Evolutionary conservation across 1,140 invertebrate species (phyloP).

Genomic region (Bombyx mandarina): DNA sequence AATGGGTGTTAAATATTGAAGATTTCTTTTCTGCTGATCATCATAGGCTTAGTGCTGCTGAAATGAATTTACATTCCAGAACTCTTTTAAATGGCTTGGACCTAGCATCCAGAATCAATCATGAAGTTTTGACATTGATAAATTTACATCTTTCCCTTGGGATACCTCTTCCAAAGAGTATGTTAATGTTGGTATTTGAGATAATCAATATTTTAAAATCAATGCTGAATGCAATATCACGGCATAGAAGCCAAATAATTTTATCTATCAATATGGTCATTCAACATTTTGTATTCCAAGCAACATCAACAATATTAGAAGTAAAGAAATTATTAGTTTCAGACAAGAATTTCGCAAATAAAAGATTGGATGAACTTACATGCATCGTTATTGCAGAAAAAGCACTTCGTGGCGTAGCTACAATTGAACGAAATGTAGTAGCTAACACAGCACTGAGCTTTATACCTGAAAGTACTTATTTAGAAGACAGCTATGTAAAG

Average conservation of each 20-base stretch:
- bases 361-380: slow-evolving; percentile 74
- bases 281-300: slow-evolving; percentile 79
- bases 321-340: slow-evolving; percentile 64
- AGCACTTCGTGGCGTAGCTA: slow-evolving; percentile 79
- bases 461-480: slow-evolving; percentile 71
- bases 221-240: slow-evolving; percentile 76
- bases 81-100: slow-evolving; percentile 78
- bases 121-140: slow-evolving; percentile 78
- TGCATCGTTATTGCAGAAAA: slow-evolving; percentile 81
- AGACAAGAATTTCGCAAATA: slow-evolving; percentile 66
- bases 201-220: slow-evolving; percentile 87
- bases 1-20: slow-evolving; percentile 77
- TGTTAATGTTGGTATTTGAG: slow-evolving; percentile 83
- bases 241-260: slow-evolving; percentile 73
- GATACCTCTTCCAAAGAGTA: slow-evolving; percentile 84
- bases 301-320: slow-evolving; percentile 71
- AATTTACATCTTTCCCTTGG: slow-evolving; percentile 85
- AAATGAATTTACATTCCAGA: slow-evolving; percentile 75
- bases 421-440: slow-evolving; percentile 76
- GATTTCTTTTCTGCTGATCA: slow-evolving; percentile 64
- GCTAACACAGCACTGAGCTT: slow-evolving; percentile 79
- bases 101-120: slow-evolving; percentile 74
- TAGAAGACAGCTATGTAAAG: slow-evolving; percentile 69
- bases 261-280: slow-evolving; percentile 77
- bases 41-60: slow-evolving; percentile 71